These are phyloP conservation scores for Scolopax bukidnonensis DNA, from an alignment of 2,797 vertebrate species.

Conservation along the genomic window DNA sequence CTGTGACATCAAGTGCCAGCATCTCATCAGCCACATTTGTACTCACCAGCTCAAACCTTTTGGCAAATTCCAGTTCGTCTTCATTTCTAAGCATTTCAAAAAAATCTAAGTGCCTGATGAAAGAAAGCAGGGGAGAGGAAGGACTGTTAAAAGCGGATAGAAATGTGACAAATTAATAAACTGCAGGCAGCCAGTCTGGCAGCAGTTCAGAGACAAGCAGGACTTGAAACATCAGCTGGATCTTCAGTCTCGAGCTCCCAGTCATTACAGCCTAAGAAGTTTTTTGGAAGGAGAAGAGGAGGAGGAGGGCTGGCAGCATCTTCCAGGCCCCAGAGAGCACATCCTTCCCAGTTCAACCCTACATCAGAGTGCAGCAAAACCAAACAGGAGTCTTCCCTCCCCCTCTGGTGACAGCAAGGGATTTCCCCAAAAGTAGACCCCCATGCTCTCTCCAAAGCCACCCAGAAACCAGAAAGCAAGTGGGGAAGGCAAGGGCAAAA, in stretches of 20 bases:
- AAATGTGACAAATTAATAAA: background rate
- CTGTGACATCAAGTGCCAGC: rapidly evolving
- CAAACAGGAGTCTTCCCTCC: background rate
- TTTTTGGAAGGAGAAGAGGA: background rate
- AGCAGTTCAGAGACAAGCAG: background rate
- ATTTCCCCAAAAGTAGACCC: background rate
- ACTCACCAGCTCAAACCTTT: constrained; percentile 92
- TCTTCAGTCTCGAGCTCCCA: background rate
- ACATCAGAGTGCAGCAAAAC: rapidly evolving
- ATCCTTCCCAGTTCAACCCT: background rate
- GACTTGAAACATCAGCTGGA: background rate
- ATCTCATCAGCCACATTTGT: background rate
- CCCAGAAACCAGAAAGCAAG: background rate
- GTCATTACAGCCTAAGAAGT: background rate
- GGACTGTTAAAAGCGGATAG: background rate
- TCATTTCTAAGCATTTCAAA: constrained; percentile 99
- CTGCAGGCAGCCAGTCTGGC: background rate
- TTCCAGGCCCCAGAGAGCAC: background rate
- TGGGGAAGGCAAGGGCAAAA: background rate
- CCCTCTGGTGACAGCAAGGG: background rate
- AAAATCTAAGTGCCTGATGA: constrained; percentile 94
- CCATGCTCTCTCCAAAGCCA: background rate
- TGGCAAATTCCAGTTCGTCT: constrained; percentile 95
- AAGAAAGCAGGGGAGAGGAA: background rate
- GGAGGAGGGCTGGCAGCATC: background rate